These are phyloP conservation scores for Phallusia fumigata DNA, from an alignment of 23 tunicate species.

Conservation along the genomic window DNA sequence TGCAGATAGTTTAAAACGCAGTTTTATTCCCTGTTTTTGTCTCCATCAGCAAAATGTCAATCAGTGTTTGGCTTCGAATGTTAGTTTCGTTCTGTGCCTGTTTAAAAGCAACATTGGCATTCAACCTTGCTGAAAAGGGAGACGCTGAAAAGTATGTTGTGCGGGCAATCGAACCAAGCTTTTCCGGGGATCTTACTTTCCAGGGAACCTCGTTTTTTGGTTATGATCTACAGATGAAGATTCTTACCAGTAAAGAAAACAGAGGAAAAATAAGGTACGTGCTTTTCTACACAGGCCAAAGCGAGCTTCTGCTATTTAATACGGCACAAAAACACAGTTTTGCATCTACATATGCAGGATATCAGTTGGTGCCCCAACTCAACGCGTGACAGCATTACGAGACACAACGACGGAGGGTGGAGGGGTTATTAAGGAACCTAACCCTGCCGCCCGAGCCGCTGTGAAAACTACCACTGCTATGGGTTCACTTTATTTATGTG, in stretches of 20 bases:
- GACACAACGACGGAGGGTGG: slow-evolving; percentile 32
- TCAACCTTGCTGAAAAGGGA: slow-evolving; percentile 8
- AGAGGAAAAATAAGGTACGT: not conserved
- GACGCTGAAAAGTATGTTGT: not conserved
- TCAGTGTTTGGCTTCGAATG: not conserved
- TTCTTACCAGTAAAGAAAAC: not conserved
- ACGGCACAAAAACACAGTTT: too few species aligned
- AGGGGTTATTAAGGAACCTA: slow-evolving; percentile 24
- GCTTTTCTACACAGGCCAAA: too few species aligned
- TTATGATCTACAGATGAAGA: not conserved
- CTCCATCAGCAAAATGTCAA: too few species aligned
- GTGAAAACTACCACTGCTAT: slow-evolving; percentile 30
- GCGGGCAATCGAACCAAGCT: slow-evolving; percentile 1
- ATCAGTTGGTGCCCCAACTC: slow-evolving; percentile 48
- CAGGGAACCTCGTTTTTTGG: slow-evolving; percentile 9
- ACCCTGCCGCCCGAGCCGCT: slow-evolving; percentile 32
- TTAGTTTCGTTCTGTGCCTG: not conserved
- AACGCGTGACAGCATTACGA: slow-evolving; percentile 7
- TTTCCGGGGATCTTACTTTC: not conserved
- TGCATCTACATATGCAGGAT: slow-evolving; percentile 13
- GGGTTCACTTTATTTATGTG: slow-evolving; percentile 42
- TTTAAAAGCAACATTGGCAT: not conserved
- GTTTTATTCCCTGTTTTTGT: too few species aligned
- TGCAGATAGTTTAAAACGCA: too few species aligned
- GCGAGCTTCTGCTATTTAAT: too few species aligned